These are phyloP conservation scores for Lottia scabra DNA, from an alignment of 2,888 invertebrate species.

Conservation along the genomic window DNA sequence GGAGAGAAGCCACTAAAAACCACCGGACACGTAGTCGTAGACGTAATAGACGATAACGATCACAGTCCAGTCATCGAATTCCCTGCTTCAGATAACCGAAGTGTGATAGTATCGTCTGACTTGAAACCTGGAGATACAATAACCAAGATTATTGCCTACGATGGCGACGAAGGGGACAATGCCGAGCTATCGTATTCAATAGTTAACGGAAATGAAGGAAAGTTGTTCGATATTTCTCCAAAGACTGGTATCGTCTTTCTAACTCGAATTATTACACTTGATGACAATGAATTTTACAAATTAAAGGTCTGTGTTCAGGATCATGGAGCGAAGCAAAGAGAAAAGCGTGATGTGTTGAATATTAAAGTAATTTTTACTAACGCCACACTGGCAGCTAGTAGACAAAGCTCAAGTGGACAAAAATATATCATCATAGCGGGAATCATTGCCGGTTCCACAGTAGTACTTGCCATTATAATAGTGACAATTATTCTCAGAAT, in stretches of 20 bases:
- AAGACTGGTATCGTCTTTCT: conserved; percentile 86
- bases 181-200: conserved; percentile 94
- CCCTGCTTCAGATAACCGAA: conserved; percentile 55
- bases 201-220: conserved; percentile 93
- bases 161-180: conserved; percentile 92
- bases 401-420: conserved; percentile 20
- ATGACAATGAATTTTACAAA: conserved; percentile 78
- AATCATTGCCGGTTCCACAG: conserved; percentile 30
- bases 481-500: conserved; percentile 32
- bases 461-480: conserved; percentile 32
- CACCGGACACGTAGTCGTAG: conserved; percentile 91
- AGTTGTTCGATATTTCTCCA: conserved; percentile 93
- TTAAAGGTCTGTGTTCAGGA: conserved; percentile 90
- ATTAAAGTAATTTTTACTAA: conserved; percentile 33
- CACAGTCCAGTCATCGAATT: conserved; percentile 79
- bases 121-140: conserved; percentile 48
- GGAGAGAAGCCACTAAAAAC: conserved; percentile 77
- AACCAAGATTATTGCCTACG: conserved; percentile 83
- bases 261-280: conserved; percentile 90
- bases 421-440: conserved; percentile 33
- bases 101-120: conserved; percentile 48
- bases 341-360: conserved; percentile 27
- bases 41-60: conserved; percentile 95
- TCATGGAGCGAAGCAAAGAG: conserved; percentile 83
- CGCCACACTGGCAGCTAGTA: conserved; percentile 24